Conservation (phyloP, 2,797 vertebrate species). For the Lagorchestes hirsutus region DNA sequence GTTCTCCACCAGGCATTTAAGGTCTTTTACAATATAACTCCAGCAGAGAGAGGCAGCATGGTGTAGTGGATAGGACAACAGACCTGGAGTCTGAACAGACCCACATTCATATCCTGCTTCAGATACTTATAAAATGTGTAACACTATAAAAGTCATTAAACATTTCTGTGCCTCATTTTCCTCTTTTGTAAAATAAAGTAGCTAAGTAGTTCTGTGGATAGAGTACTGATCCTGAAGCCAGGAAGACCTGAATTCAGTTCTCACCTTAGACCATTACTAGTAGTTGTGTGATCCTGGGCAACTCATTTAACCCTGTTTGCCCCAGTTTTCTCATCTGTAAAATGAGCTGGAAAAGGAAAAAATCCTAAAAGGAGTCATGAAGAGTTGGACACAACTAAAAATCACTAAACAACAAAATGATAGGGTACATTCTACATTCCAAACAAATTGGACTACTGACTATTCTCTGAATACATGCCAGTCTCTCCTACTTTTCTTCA, state of each 20-base stretch:
- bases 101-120: too few species aligned
- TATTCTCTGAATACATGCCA: background rate
- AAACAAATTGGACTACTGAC: background rate
- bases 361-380: background rate
- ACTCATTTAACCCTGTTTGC: background rate
- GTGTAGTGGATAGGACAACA: background rate
- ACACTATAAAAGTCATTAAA: too few species aligned
- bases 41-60: background rate
- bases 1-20: background rate
- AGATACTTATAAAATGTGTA: too few species aligned
- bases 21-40: background rate
- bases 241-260: background rate
- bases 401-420: background rate
- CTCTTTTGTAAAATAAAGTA: too few species aligned
- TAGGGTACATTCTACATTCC: background rate
- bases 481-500: background rate
- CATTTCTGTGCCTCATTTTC: too few species aligned
- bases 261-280: background rate
- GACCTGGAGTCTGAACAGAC: background rate
- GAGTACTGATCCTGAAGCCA: background rate
- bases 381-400: background rate
- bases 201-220: background rate
- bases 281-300: background rate
- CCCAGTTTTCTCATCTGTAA: background rate
- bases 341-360: background rate